Conservation (phyloP, 2,888 invertebrate genomes). For the Aquatica leii region DNA sequence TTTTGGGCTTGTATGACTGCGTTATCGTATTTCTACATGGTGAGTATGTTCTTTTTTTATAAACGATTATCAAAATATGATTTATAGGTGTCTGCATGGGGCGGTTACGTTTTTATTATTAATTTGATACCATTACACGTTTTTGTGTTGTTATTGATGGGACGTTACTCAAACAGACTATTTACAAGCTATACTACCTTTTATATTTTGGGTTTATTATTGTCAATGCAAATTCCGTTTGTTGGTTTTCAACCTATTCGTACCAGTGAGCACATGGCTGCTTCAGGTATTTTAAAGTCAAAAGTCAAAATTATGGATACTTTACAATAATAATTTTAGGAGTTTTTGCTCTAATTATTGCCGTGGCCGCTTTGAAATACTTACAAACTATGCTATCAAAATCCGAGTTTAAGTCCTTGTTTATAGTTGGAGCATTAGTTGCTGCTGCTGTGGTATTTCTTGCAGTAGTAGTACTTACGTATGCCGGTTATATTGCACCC, state of each 20-base stretch:
- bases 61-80: background rate
- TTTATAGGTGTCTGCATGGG: conserved; percentile 95
- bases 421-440: conserved; percentile 77
- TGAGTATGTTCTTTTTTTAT: no score
- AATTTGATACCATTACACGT: conserved; percentile 99
- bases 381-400: conserved; percentile 87
- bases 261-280: conserved; percentile 99
- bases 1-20: conserved; percentile 96
- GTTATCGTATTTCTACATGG: conserved; percentile 99
- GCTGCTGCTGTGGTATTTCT: conserved; percentile 84
- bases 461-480: conserved; percentile 88
- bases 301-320: no score
- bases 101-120: conserved; percentile 99
- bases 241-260: conserved; percentile 98
- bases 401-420: conserved; percentile 88
- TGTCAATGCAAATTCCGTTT: conserved; percentile 98
- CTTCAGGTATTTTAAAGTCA: conserved; percentile 81
- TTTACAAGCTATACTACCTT: conserved; percentile 97
- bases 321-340: no score
- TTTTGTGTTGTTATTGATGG: conserved; percentile 93
- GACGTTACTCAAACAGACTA: conserved; percentile 89
- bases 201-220: conserved; percentile 92
- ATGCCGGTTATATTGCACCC: conserved; percentile 94
- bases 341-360: conserved; percentile 93
- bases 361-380: conserved; percentile 86